phyloP scores from a whole-genome alignment of 1,140 invertebrate genomes.

The Vollenhovia emeryi region DNA sequence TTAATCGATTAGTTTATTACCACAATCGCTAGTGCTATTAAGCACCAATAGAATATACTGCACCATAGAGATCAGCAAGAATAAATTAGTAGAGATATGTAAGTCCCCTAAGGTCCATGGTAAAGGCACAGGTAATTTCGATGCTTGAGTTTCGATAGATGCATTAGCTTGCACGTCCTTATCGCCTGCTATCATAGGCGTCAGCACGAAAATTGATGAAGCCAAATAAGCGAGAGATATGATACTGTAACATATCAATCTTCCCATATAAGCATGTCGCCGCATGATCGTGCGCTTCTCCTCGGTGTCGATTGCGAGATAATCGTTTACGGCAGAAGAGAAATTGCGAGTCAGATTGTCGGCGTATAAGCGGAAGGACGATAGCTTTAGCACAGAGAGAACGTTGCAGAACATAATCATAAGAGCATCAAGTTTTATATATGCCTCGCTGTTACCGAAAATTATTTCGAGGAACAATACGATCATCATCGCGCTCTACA shows the following conservation, averaged over 20 bases:
- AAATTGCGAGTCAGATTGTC: slow-evolving; percentile 17
- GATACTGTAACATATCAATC: background rate
- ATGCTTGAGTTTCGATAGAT: background rate
- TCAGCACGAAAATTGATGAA: background rate
- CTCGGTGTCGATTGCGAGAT: background rate
- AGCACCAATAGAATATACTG: background rate
- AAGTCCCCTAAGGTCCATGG: background rate
- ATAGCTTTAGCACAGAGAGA: slow-evolving; percentile 15
- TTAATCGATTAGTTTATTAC: slow-evolving; percentile 30
- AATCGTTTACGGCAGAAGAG: slow-evolving; percentile 35
- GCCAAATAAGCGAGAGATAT: background rate
- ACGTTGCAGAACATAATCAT: background rate
- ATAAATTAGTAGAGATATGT: background rate
- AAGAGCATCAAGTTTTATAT: slow-evolving; percentile 26
- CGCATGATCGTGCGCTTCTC: slow-evolving; percentile 14
- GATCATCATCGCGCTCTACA: background rate
- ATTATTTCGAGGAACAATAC: background rate
- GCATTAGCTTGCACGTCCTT: background rate
- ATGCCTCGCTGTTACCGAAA: background rate
- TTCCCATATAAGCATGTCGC: slow-evolving; percentile 20
- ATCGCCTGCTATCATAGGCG: background rate
- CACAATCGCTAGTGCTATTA: slow-evolving; percentile 55
- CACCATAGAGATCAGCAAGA: background rate
- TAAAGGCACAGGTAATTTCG: slow-evolving; percentile 18
- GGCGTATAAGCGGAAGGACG: background rate